Conservation (phyloP, 2,113 vertebrate species). For the Lepidothrix coronata region DNA sequence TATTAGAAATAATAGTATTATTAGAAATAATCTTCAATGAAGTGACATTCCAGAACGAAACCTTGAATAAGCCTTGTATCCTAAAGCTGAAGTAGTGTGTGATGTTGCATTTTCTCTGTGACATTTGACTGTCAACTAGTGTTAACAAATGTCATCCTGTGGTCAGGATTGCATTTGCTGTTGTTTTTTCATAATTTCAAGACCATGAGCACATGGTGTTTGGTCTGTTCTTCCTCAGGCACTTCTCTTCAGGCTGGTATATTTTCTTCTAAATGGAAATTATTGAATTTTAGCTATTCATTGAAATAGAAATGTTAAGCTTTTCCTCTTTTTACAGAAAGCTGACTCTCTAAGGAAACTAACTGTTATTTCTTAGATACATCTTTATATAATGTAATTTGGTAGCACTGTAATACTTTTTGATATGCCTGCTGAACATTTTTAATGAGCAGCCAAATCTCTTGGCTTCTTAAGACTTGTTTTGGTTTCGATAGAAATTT, state of each 20-base stretch:
- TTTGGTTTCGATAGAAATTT: neutral
- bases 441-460: neutral
- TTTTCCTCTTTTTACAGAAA: neutral
- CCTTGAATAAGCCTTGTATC: neutral
- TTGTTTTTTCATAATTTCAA: neutral
- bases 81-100: neutral
- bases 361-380: neutral
- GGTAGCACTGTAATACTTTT: neutral
- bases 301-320: neutral
- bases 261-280: neutral
- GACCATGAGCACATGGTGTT: neutral
- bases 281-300: neutral
- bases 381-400: neutral
- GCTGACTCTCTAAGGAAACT: neutral
- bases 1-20: too few species aligned
- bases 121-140: neutral
- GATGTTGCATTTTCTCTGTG: neutral
- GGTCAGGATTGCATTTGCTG: neutral
- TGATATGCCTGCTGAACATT: neutral
- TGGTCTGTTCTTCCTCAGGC: neutral
- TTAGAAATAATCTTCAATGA: neutral
- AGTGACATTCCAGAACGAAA: neutral
- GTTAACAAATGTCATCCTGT: neutral
- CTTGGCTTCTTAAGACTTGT: neutral
- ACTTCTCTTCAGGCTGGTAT: neutral